Conservation (phyloP, 1,140 invertebrate species). For the Telenomus remus region DNA sequence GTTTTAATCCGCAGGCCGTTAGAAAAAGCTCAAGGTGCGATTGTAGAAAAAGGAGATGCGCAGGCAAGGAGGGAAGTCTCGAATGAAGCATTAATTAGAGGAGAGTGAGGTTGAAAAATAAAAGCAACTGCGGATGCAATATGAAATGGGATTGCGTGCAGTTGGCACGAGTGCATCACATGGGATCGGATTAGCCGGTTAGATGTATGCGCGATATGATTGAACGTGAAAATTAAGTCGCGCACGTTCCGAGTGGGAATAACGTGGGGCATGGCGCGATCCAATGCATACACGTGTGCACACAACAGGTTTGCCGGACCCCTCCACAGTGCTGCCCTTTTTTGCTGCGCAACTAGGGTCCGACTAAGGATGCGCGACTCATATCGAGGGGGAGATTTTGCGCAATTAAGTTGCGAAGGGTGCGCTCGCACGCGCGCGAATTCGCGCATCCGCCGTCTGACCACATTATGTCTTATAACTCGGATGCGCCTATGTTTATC, state of each 20-base stretch:
- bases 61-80: no score
- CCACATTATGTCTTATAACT: constrained; percentile 11
- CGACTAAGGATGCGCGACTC: constrained; percentile 35
- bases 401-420: constrained; percentile 46
- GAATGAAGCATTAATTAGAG: no score
- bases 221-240: constrained; percentile 35
- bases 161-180: no score
- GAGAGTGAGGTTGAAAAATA: no score
- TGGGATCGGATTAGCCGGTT: no score
- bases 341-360: constrained; percentile 13
- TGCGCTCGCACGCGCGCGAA: constrained; percentile 47
- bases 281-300: constrained; percentile 21
- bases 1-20: no score
- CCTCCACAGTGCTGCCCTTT: constrained; percentile 12
- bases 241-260: constrained; percentile 21
- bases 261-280: constrained; percentile 31
- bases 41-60: no score
- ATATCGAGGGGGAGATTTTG: constrained; percentile 36
- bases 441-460: constrained; percentile 33
- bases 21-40: no score
- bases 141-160: no score
- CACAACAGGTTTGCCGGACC: constrained; percentile 41
- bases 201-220: constrained; percentile 13
- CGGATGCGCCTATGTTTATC: background rate
- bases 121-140: no score